phyloP scores from a whole-genome alignment of 1,140 invertebrate species.

The Calosoma granatense region DNA sequence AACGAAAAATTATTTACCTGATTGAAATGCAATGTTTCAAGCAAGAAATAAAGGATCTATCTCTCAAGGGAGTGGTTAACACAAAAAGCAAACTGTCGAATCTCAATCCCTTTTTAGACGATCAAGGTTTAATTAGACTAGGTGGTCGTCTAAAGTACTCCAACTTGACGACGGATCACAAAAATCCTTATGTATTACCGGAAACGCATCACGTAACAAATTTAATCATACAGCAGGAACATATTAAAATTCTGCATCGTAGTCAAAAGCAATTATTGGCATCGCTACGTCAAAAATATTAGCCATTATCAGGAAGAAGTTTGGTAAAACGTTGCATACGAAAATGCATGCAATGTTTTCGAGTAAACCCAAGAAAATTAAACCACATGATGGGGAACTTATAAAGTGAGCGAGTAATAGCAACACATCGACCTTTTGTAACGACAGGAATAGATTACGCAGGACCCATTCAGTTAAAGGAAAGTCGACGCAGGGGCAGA shows the following conservation, averaged over 20 bases:
- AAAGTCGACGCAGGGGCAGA: slow-evolving; percentile 12
- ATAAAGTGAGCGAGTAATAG: slow-evolving; percentile 12
- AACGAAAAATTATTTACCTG: not conserved
- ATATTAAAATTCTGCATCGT: slow-evolving; percentile 27
- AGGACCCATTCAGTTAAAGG: slow-evolving; percentile 23
- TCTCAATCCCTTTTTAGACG: slow-evolving; percentile 29
- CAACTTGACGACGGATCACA: slow-evolving; percentile 23
- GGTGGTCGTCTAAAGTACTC: slow-evolving; percentile 31
- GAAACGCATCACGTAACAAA: slow-evolving; percentile 26
- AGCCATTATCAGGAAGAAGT: slow-evolving; percentile 24
- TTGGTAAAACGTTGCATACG: slow-evolving; percentile 18
- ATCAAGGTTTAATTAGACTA: slow-evolving; percentile 31
- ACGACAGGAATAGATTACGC: slow-evolving; percentile 28
- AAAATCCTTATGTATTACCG: slow-evolving; percentile 34
- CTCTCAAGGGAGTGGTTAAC: not conserved
- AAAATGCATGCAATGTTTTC: slow-evolving; percentile 25
- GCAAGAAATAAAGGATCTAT: not conserved
- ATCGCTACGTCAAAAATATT: slow-evolving; percentile 20
- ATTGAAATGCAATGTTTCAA: not conserved
- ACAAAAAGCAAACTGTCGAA: slow-evolving; percentile 15
- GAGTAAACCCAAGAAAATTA: slow-evolving; percentile 16
- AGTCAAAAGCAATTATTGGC: slow-evolving; percentile 26
- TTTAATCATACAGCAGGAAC: slow-evolving; percentile 28
- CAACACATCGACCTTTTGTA: slow-evolving; percentile 22
- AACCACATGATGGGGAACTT: slow-evolving; percentile 26